These are phyloP conservation scores for Tinea pellionella DNA, from an alignment of 2,888 invertebrate genomes.

Conservation along the genomic window DNA sequence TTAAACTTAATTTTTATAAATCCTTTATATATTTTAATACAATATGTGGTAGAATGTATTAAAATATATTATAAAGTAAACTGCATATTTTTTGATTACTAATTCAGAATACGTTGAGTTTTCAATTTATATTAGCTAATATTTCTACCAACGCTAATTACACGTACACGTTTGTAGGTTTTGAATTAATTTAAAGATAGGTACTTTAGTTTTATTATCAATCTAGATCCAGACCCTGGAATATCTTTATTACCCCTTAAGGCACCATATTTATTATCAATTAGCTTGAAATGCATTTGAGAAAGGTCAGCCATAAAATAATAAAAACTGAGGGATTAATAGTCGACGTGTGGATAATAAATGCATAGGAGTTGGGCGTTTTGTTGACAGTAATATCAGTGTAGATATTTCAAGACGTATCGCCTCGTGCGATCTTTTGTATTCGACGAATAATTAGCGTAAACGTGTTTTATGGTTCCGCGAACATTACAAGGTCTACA, in stretches of 20 bases:
- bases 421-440: slow-evolving; percentile 19
- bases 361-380: not conserved
- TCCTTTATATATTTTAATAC: too few species aligned
- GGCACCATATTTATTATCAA: not conserved
- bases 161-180: not conserved
- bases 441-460: slow-evolving; percentile 11
- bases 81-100: too few species aligned
- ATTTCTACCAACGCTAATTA: not conserved
- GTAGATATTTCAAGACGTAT: slow-evolving; percentile 26
- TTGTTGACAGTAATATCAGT: slow-evolving; percentile 33
- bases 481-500: slow-evolving; percentile 10
- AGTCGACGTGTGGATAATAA: not conserved
- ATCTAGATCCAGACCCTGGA: not conserved
- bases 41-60: too few species aligned
- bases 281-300: not conserved
- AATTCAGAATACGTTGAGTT: too few species aligned
- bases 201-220: not conserved
- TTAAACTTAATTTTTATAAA: not conserved
- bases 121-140: too few species aligned
- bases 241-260: not conserved
- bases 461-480: slow-evolving; percentile 4
- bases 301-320: slow-evolving; percentile 6
- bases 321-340: not conserved
- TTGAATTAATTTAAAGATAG: not conserved
- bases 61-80: too few species aligned